Base-by-base conservation (phyloP, 2,113 vertebrate species). In the Dermatemys mawii region DNA sequence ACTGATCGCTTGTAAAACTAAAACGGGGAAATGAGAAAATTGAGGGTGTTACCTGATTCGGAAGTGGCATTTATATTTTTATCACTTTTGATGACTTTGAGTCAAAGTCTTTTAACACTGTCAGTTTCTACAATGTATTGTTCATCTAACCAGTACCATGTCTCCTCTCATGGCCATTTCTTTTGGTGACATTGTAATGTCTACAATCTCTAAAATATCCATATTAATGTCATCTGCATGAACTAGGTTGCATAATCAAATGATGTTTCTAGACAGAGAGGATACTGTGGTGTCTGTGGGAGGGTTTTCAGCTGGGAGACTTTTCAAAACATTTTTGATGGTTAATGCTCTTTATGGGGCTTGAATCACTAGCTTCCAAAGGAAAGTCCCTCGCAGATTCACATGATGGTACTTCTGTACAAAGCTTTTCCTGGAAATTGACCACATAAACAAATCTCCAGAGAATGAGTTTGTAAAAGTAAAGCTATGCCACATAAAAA, bases 381-480 rank as follows among this genome's bases (percentile, higher is more conserved):
- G 91, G 70, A 87, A 67, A 57, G 81, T 88, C 83, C 83, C 50
- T 87, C 24, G n/a, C 60, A 88, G 90, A 35, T 55, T 88, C 41
- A 82, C 60, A 94, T 60, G 90, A 32, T 93, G 60, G 32, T 60
- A 73, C 85, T 92, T 48, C 24, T 87, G 29, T 50, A 50, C 50
- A 85, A 86, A 81, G 50, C 17, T 78, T 12, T 85, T 92, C 86
- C 88, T 93, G 81, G 92, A 95, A 94, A 82, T 91, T 8, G 73
- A 84, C 46, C 0, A 0, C 4, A n/a, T 29, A 26, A 50, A 76
- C 24, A 19, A 8, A 54, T 57, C 53, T 94, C 95, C 96, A 95
- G 95, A 97, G 94, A 93, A 96, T 4, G 1, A 26, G 81, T 84
- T 27, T 48, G 92, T 84, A 92, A 91, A 93, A 87, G 38, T 86